Base-by-base conservation (phyloP, 2,113 vertebrate species). In the Phrynocephalus versicolor region DNA sequence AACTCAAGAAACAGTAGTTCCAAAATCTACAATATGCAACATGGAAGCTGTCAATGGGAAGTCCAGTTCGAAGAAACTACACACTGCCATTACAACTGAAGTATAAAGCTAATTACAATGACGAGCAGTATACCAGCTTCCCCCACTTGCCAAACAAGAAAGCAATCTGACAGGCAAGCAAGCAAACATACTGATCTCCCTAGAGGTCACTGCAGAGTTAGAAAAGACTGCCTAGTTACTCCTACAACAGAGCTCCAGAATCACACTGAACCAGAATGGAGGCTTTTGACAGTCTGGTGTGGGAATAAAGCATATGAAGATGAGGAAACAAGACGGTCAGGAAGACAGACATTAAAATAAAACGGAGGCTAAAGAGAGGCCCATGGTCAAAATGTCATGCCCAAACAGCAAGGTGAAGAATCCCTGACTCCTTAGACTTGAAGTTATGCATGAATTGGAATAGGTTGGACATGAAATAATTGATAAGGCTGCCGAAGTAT, bases 1-100 rank as follows among this genome's bases (percentile, higher is more conserved):
- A 57, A 55, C 87, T 87, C 39, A 23, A 33, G 81, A 88, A 77
- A 65, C 70, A 83, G 86, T 15, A 72, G 39, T 23, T 10, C 23
- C 39, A 41, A 77, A 84, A 77, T 82, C 67, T 82, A 82, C 88
- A 73, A 39, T 12, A 37, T 79, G 19, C 13, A 30, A 65, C 14
- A 60, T 76, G 60, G 41, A 67, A 76, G 76, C 6, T 65, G 39
- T 65, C n/a, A 84, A 25, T 78, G 10, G 51, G 80, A 70, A 35
- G 79, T 55, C 41, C 14, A n/a, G 8, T 70, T 51, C 10, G 10
- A 6, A 51, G n/a, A n/a, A n/a, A n/a, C n/a, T 51, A 51, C 45
- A 51, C 5, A 51, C 45, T 70, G 6, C 25, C 10, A 15, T 3
- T 57, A 1, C 23, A 78, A 69, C 64, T 39, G 41, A 70, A 69